Base-by-base conservation (phyloP, 2,797 vertebrate species). In the Neomorphus geoffroyi region DNA sequence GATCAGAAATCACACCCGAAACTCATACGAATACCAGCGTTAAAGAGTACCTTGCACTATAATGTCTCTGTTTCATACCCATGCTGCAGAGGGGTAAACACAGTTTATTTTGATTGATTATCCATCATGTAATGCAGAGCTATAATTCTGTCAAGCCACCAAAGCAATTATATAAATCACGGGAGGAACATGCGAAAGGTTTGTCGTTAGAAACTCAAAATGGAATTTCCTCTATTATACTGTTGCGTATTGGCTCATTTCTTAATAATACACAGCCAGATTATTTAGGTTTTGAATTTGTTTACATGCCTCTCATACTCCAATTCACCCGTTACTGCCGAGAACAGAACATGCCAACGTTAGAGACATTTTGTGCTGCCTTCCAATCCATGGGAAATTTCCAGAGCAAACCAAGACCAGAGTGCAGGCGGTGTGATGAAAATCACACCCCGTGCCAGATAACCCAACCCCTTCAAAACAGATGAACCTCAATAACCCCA, bases 101-200 rank as follows among this genome's bases (percentile, higher is more conserved):
- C 85, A 32, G 56, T 86, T 72, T 90, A 28, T 79, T 93, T 23
- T 80, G 94, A 95, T 88, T 84, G 95, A 96, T 95, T 35, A 91
- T 60, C 95, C 94, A 73, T 61, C 48, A 18, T 33, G 92, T 19
- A 67, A 80, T 6, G 86, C 91, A 28, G 94, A 80, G 94, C 93
- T 88, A 11, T 67, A 90, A 94, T 86, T 92, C 96, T 94, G 84
- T 84, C 90, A 18, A 64, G 83, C 46, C 95, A 90, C 56, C 92
- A 88, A 66, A 90, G 93, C 7, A 1, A 95, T 96, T 84, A 80
- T 7, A 94, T 81, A 92, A 84, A 95, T 88, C 94, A 94, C 0
- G 13, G 85, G 18, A 57, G 77, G 85, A 83, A 83, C 33, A 58
- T 23, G 85, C 18, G 0, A 21, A 51, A 37, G 82, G 70, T 74